phyloP scores from a whole-genome alignment of 2,113 vertebrate genomes.

The Haliaeetus leucogaster region DNA sequence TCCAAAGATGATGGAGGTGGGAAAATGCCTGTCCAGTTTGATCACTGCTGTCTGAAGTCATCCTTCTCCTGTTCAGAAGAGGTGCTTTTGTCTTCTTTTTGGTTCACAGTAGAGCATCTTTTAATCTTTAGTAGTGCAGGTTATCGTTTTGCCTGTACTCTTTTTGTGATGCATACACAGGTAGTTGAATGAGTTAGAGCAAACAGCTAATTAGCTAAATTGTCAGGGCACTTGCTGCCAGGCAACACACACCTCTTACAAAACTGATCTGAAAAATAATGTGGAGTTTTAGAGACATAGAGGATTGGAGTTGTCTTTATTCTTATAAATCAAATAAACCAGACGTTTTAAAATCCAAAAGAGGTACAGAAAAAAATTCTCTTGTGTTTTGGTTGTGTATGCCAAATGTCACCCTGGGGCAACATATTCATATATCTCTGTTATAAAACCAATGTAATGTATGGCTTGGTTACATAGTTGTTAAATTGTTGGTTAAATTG shows the following conservation, averaged over 20 bases:
- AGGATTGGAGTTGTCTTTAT: neutral
- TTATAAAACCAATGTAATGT: neutral
- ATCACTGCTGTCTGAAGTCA: neutral
- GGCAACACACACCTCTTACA: neutral
- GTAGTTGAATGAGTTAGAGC: neutral
- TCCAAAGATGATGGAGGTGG: neutral
- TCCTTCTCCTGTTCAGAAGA: neutral
- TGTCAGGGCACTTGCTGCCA: neutral
- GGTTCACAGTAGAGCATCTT: neutral
- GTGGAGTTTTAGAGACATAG: neutral
- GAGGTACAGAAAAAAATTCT: neutral
- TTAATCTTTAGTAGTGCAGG: neutral
- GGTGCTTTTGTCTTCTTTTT: neutral
- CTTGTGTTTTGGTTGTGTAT: neutral
- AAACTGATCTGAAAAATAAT: neutral
- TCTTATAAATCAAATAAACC: neutral
- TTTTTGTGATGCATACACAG: neutral
- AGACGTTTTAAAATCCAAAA: conserved; percentile 1
- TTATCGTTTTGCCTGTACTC: neutral
- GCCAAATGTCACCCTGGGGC: neutral
- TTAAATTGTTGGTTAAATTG: conserved; percentile 2
- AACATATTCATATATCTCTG: neutral
- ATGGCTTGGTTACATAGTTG: neutral
- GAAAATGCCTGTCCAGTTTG: neutral
- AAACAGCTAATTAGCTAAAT: too few species aligned